Conservation (phyloP, 2,113 vertebrate species). For the Bufo gargarizans region DNA sequence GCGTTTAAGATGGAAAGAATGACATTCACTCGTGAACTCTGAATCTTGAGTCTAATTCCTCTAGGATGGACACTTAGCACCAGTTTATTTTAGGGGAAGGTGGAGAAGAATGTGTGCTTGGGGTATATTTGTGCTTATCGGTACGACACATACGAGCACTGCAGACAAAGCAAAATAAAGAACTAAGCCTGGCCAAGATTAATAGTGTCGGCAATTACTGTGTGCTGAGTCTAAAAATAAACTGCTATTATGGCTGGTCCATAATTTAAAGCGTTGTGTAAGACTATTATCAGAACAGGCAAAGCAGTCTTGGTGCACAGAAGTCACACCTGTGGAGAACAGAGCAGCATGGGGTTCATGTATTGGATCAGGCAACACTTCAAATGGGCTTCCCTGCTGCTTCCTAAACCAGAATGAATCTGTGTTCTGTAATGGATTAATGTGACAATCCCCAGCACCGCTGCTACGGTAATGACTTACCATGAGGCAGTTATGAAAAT, state of each 20-base stretch:
- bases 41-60: too few relatives aligned
- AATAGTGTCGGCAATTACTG: constrained; percentile 2
- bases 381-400: constrained; percentile 47
- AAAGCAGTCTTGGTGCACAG: background rate
- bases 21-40: too few relatives aligned
- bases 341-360: constrained; percentile 27
- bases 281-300: constrained; percentile 44
- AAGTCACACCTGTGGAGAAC: constrained; percentile 44
- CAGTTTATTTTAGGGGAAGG: background rate
- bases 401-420: constrained; percentile 45
- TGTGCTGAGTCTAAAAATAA: constrained; percentile 39
- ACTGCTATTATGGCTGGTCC: constrained; percentile 28
- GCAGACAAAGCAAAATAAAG: background rate
- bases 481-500: constrained; percentile 49
- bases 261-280: constrained; percentile 47
- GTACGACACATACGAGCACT: background rate
- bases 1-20: too few relatives aligned
- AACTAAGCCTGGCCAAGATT: constrained; percentile 10
- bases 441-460: constrained; percentile 30
- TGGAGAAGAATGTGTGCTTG: background rate
- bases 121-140: background rate
- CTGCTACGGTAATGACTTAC: constrained; percentile 44
- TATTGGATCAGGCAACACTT: constrained; percentile 53
- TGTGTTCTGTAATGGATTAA: constrained; percentile 46
- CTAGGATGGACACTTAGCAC: too few relatives aligned